Evolutionary conservation across 2,888 invertebrate genomes (phyloP), one percentile per base, ranked within the genome.

Genomic region (Cerastoderma edule): DNA sequence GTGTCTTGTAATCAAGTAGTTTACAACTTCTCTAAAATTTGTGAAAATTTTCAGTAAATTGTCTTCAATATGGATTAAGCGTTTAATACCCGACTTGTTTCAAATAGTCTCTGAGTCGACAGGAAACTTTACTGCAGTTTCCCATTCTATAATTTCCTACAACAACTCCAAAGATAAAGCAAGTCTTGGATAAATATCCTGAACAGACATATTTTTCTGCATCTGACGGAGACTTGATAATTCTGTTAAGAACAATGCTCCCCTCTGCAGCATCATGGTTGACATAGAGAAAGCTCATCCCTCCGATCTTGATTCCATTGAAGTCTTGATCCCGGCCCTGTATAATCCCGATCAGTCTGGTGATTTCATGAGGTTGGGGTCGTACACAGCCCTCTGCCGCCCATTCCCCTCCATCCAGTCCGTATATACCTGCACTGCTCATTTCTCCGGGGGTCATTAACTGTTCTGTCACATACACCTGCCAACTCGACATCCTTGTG

Each of bases 101-200:
- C 19, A 82, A 46, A 64, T 82, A 79, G 70, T 79, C 79, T 57
- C 82, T 30, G 3, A 82, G 79, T 54, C 77, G 66, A 75, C 82
- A 78, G 24, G 74, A 44, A 5, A 82, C 74, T 65, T 74, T 82
- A 48, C 72, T 63, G 57, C 77, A 79, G 57, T 82, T 82, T 28
- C 82, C 82, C 77, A 82, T 67, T 56, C 56, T 68, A 69, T 77
- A 77, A 57, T 82, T 82, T 53, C 77, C 82, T 10, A 66, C 68
- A n/a, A 82, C 82, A 3, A 60, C 74, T 28, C 82, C 82, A 24
- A 74, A 77, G 6, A 82, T 66, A 19, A 82, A 72, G 44, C 82
- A 82, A 13, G 48, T 33, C 27, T 73, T 73, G 13, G 79, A 67
- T 16, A 82, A 48, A 48, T 77, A 82, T 53, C 70, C 82, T 39